Percentiles rank a stretch among this genome's conserved stretches.
phyloP scores from a whole-genome alignment of 2,113 vertebrate genomes.

The Diphyllodes magnificus region DNA sequence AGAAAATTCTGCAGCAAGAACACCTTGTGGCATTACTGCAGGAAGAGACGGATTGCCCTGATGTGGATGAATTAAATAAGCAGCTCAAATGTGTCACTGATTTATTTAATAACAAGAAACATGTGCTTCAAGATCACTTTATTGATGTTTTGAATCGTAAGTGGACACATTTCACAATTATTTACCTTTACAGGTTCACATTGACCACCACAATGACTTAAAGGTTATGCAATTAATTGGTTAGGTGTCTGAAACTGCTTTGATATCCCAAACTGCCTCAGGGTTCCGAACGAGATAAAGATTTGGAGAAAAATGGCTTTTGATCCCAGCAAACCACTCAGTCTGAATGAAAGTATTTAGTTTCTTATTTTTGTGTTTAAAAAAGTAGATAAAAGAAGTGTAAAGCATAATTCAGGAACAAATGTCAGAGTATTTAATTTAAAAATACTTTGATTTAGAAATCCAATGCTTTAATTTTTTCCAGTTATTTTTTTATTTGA shows the following conservation, averaged over 20 bases:
- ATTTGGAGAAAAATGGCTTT: background rate
- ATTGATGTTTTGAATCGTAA: constrained; percentile 77
- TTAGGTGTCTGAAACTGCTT: background rate
- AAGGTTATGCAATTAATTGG: background rate
- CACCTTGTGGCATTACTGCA: constrained; percentile 77
- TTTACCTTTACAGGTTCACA: background rate
- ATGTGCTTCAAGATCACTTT: constrained; percentile 82
- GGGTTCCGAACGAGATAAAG: background rate
- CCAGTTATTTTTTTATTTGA: background rate
- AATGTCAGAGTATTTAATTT: background rate
- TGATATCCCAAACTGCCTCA: background rate
- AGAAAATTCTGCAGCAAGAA: constrained; percentile 82
- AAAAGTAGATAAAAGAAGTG: background rate
- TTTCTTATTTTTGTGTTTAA: background rate
- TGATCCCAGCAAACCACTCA: background rate
- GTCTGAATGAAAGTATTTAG: background rate
- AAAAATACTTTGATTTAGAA: background rate
- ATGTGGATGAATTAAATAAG: constrained; percentile 78
- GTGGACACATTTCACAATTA: background rate
- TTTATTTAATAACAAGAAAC: constrained; percentile 83
- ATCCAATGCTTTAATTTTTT: background rate
- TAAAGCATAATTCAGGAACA: background rate
- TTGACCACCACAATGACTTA: background rate
- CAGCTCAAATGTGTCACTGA: constrained; percentile 78
- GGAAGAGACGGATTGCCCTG: constrained; percentile 80